A percentile compares a stretch with the other conserved stretches of the same genome.
Evolutionary conservation across 2,113 vertebrate species (phyloP).

Genomic region (Alligator sinensis): DNA sequence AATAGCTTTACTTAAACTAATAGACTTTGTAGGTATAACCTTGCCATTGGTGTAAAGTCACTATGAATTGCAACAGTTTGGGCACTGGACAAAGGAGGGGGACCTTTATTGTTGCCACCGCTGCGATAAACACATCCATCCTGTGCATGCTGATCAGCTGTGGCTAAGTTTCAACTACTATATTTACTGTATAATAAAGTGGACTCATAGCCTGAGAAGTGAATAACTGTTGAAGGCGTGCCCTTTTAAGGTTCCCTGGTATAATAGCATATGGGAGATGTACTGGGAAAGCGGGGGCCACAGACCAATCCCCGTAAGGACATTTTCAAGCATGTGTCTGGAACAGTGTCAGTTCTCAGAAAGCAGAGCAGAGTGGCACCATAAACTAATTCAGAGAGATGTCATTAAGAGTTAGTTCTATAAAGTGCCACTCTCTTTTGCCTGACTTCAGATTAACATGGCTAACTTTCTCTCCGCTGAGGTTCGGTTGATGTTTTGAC

Average conservation of each 20-base stretch:
- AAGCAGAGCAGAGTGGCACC: too few relatives aligned
- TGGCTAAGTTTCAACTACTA: neutral
- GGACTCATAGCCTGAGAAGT: accelerated
- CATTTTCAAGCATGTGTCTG: neutral
- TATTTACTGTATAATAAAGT: neutral
- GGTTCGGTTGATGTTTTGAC: neutral
- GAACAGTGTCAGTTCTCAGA: accelerated
- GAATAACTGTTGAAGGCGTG: neutral
- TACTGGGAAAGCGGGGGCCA: neutral
- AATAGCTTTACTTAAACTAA: accelerated
- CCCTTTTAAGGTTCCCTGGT: neutral
- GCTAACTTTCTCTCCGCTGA: too few relatives aligned
- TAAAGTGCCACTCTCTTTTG: too few relatives aligned
- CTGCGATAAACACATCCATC: accelerated
- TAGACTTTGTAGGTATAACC: neutral
- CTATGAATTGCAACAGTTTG: neutral
- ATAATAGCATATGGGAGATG: neutral
- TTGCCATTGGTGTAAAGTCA: accelerated
- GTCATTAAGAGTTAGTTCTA: too few relatives aligned
- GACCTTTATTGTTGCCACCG: neutral
- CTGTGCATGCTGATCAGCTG: neutral
- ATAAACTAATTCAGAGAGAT: too few relatives aligned
- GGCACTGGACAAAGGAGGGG: neutral
- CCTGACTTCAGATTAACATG: too few relatives aligned
- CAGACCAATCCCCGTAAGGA: neutral